These are phyloP conservation scores for Philhelius pedissequus DNA, from an alignment of 2,888 invertebrate genomes.

Conservation along the genomic window DNA sequence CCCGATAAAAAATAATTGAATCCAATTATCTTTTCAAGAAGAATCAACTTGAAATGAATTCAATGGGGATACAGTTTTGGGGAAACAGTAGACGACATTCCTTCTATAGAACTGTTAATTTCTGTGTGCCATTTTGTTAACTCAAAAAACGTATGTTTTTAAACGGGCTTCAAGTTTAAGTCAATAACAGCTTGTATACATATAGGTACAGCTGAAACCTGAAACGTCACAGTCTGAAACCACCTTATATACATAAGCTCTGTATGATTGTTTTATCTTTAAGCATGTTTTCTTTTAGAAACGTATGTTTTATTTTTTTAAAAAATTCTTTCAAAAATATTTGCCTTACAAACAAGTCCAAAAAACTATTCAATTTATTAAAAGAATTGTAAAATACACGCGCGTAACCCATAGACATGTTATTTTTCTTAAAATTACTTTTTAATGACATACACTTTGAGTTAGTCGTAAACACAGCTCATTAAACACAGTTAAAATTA, in stretches of 20 bases:
- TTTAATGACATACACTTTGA: background rate
- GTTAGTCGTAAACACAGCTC: constrained; percentile 8
- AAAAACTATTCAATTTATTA: background rate
- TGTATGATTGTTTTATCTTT: background rate
- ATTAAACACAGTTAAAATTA: too few relatives aligned
- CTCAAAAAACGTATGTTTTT: too few relatives aligned
- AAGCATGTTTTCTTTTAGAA: background rate
- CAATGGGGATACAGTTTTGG: too few relatives aligned
- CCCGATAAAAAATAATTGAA: too few relatives aligned
- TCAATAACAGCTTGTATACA: background rate
- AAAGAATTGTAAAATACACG: background rate
- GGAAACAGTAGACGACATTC: too few relatives aligned
- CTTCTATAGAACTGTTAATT: too few relatives aligned
- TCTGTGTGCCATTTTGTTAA: too few relatives aligned
- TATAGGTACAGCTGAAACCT: background rate
- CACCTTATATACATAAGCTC: background rate
- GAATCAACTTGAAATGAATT: too few relatives aligned
- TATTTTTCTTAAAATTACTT: background rate
- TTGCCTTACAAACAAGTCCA: background rate
- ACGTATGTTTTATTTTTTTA: too few relatives aligned
- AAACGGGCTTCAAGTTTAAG: background rate
- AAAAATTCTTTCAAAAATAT: background rate
- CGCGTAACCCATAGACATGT: background rate
- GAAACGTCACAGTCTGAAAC: background rate
- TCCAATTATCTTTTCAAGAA: too few relatives aligned